Percentiles rank a stretch among this genome's conserved stretches.
Evolutionary conservation across 1,140 invertebrate genomes (phyloP).

Genomic region (Antheraea pernyi): DNA sequence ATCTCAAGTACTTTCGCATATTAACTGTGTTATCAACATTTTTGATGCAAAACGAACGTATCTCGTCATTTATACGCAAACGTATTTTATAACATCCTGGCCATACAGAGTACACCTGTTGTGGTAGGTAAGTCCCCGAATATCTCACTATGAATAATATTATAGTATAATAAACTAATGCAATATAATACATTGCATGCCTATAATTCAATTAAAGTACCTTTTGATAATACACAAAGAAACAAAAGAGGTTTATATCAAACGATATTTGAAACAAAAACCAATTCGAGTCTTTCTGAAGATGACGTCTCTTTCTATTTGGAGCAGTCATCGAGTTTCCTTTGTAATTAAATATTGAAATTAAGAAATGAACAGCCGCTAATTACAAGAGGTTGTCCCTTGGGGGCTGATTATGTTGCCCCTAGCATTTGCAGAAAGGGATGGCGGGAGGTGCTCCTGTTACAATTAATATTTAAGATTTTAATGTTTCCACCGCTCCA

Average conservation of each 20-base stretch:
- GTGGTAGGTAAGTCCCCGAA: background rate
- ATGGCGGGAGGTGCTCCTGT: slow-evolving; percentile 50
- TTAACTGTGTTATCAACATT: too few relatives aligned
- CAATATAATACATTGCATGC: background rate
- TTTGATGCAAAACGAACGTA: too few relatives aligned
- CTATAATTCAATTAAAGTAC: slow-evolving; percentile 32
- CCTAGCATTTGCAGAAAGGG: slow-evolving; percentile 66
- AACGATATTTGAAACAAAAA: slow-evolving; percentile 63
- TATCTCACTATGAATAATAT: background rate
- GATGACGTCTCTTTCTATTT: slow-evolving; percentile 74
- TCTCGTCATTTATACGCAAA: too few relatives aligned
- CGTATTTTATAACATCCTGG: too few relatives aligned
- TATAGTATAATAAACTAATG: background rate
- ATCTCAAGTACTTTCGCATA: too few relatives aligned
- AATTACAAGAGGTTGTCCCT: slow-evolving; percentile 79
- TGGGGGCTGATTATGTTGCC: slow-evolving; percentile 72
- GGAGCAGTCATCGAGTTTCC: slow-evolving; percentile 75
- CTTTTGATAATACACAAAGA: slow-evolving; percentile 57
- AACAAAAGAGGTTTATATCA: slow-evolving; percentile 54
- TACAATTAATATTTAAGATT: slow-evolving; percentile 68
- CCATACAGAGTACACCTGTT: background rate
- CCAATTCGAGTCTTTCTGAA: slow-evolving; percentile 69
- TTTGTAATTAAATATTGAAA: slow-evolving; percentile 81
- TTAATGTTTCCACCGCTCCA: slow-evolving; percentile 26
- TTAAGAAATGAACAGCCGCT: slow-evolving; percentile 80